A percentile compares a stretch with the other conserved stretches of the same genome.
Evolutionary conservation across 2,888 invertebrate genomes (phyloP).

Genomic region (Calliscelio sp.): DNA sequence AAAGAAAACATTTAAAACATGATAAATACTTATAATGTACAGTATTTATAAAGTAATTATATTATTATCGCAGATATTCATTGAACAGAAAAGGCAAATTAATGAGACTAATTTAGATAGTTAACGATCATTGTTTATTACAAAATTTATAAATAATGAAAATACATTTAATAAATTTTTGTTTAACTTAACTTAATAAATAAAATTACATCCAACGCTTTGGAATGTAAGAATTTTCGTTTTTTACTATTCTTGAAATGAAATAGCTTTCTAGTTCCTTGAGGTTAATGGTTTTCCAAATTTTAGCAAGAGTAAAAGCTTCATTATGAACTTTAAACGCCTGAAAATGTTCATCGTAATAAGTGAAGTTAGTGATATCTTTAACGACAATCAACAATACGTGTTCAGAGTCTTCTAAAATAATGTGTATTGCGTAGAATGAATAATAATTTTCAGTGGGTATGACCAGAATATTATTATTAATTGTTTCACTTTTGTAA

Average conservation of each 20-base stretch:
- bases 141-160: neutral
- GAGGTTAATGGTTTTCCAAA: slow-evolving; percentile 25
- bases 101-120: no score
- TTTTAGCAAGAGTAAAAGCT: neutral
- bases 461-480: slow-evolving; percentile 31
- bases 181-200: neutral
- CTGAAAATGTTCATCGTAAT: slow-evolving; percentile 49
- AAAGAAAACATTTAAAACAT: no score
- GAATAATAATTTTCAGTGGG: slow-evolving; percentile 24
- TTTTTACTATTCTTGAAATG: slow-evolving; percentile 40
- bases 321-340: slow-evolving; percentile 42
- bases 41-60: no score
- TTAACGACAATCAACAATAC: slow-evolving; percentile 32
- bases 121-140: no score
- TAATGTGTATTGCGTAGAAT: slow-evolving; percentile 31
- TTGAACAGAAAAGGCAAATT: no score
- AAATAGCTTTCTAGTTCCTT: slow-evolving; percentile 36
- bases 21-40: no score
- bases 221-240: slow-evolving; percentile 35
- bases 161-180: neutral
- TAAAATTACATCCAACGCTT: slow-evolving; percentile 41
- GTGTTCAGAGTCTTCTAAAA: slow-evolving; percentile 29
- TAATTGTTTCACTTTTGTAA: slow-evolving; percentile 25
- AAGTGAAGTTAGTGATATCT: slow-evolving; percentile 41
- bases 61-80: no score